Evolutionary conservation across 2,888 invertebrate genomes (phyloP).

Genomic region (Epinotia bilunana): DNA sequence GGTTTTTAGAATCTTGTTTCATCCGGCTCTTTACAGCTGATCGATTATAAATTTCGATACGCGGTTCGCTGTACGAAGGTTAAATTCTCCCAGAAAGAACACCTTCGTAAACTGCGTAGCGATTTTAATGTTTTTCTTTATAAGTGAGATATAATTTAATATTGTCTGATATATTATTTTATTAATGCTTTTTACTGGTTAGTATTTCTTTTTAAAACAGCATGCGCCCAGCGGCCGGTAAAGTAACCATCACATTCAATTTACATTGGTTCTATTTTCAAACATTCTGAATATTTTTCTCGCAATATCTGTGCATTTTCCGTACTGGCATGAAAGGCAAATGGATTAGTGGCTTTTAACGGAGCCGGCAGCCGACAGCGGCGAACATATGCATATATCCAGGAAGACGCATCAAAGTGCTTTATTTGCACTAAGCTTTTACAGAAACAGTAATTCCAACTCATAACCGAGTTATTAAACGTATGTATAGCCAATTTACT

Average conservation of each 20-base stretch:
- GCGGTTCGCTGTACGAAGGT: constrained; percentile 20
- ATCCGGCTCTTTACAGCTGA: constrained; percentile 59
- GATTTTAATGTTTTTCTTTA: neutral
- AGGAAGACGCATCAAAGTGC: constrained; percentile 40
- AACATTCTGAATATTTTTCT: constrained; percentile 52
- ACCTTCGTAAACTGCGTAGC: constrained; percentile 15
- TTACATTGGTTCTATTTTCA: constrained; percentile 54
- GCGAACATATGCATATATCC: constrained; percentile 35
- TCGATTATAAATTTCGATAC: constrained; percentile 54
- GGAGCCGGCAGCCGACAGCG: constrained; percentile 42
- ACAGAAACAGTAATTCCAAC: constrained; percentile 26
- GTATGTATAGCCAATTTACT: neutral
- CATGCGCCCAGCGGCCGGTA: constrained; percentile 34
- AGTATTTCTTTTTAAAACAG: constrained; percentile 14
- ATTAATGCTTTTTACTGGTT: constrained; percentile 26
- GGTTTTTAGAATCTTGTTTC: constrained; percentile 63
- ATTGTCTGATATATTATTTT: neutral
- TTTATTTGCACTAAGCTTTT: constrained; percentile 29
- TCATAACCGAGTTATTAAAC: neutral
- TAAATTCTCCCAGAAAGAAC: neutral
- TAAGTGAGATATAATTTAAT: neutral
- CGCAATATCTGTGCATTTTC: constrained; percentile 57
- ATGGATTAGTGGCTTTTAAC: constrained; percentile 76
- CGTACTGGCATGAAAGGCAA: constrained; percentile 66
- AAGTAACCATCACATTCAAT: constrained; percentile 55